A percentile compares a stretch with the other conserved stretches of the same genome.
Conservation (phyloP, 2,888 invertebrate genomes). For the Parapristionchus giblindavisi region DNA sequence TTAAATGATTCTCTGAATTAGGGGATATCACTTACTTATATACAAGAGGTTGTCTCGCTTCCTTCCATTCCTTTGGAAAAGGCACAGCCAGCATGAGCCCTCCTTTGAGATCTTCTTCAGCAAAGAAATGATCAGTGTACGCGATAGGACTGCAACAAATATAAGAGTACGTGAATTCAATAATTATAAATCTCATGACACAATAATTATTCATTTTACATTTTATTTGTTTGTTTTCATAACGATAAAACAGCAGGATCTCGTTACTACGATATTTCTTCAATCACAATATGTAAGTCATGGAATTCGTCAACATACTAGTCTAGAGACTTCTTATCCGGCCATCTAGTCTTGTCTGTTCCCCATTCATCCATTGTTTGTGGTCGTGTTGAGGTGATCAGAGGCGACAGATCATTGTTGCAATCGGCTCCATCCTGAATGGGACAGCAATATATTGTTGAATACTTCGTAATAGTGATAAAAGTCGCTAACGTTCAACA, state of each 20-base stretch:
- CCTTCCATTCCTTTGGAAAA: constrained; percentile 12
- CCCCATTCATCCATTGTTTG: not conserved
- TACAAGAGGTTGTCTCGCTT: not conserved
- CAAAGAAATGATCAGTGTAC: not conserved
- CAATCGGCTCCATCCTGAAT: not conserved
- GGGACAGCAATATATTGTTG: not conserved
- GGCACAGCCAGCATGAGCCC: constrained; percentile 3
- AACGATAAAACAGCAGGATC: too few species aligned
- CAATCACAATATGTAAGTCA: not conserved
- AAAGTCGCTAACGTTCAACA: constrained; percentile 5
- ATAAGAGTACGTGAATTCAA: not conserved
- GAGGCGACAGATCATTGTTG: not conserved
- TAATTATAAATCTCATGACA: too few species aligned
- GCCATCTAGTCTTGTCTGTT: constrained; percentile 4
- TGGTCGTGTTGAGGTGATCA: too few species aligned
- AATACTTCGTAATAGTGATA: not conserved
- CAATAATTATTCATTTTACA: too few species aligned
- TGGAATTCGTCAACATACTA: not conserved
- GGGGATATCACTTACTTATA: not conserved
- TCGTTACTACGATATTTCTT: not conserved
- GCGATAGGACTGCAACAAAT: not conserved
- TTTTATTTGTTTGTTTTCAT: too few species aligned
- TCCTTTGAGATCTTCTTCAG: constrained; percentile 16
- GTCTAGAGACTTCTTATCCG: not conserved
- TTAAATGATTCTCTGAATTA: too few species aligned